These are phyloP conservation scores for Phalangium opilio DNA, from an alignment of 2,888 invertebrate genomes.

Conservation along the genomic window DNA sequence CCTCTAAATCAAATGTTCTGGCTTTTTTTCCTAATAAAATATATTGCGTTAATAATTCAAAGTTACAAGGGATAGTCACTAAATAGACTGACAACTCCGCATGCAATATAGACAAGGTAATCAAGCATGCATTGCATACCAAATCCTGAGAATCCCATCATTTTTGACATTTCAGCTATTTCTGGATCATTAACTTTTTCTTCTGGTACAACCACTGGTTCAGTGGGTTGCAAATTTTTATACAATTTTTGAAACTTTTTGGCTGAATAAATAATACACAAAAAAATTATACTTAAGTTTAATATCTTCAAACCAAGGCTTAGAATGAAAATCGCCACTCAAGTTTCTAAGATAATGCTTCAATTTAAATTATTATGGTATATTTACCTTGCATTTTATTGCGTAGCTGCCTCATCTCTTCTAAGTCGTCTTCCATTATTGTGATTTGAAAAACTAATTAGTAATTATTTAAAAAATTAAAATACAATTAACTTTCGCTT, in stretches of 20 bases:
- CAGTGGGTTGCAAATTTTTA: too few species aligned
- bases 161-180: slow-evolving; percentile 8
- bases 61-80: not conserved
- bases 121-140: slow-evolving; percentile 7
- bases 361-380: not conserved
- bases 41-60: not conserved
- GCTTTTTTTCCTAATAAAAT: slow-evolving; percentile 47
- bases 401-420: slow-evolving; percentile 10
- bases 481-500: too few species aligned
- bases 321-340: not conserved
- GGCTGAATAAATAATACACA: too few species aligned
- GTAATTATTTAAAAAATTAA: too few species aligned
- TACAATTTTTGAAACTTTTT: too few species aligned
- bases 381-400: slow-evolving; percentile 3
- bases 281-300: too few species aligned
- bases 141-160: slow-evolving; percentile 19
- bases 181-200: not conserved
- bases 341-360: not conserved
- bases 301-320: not conserved
- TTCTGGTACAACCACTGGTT: not conserved
- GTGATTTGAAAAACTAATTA: too few species aligned
- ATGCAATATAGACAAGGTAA: not conserved
- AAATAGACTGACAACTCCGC: not conserved
- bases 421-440: slow-evolving; percentile 13
- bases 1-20: slow-evolving; percentile 61